Evolutionary conservation across 2,888 invertebrate species (phyloP), one percentile per base, ranked within the genome.

Genomic region (Alloplasta piceator): DNA sequence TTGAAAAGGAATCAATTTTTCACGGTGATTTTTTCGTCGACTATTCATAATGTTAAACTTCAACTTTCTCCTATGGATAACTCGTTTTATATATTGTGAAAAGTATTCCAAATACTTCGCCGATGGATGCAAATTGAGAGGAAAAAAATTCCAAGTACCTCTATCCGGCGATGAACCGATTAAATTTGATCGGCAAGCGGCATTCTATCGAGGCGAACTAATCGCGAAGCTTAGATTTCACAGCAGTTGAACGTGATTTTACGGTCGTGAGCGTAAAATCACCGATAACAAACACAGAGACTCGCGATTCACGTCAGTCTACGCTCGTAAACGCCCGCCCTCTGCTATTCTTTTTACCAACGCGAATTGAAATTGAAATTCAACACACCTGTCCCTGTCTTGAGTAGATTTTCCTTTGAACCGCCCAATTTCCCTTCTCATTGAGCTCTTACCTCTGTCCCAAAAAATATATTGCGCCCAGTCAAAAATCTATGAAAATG

Each of bases 171-270:
- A 67, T 68, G 16, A 56, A 80, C 60, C 52, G 66, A 75, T 66
- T 67, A 56, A 61, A 56, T 76, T 61, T 48, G 61, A 72, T 68
- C 66, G 61, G 41, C 52, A 16, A 67, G 56, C 76, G 61, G 76
- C 71, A 80, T 72, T 76, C 83, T 78, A 74, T 82, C 78, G 85
- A 64, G 61, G 73, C 82, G 77, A 50, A 82, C 86, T 88, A 87
- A 88, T 88, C 86, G 52, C 14, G 85, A 74, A 82, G 85, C 84
- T 87, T 85, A 86, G 85, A 87, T 87, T 88, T 88, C 86, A 84
- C 85, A 87, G 86, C 75, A 85, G 86, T 87, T 85, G 39, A 26
- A 36, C 38, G 76, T 63, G 71, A 85, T 85, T 85, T 87, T 87
- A 88, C 86, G 84, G 80, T 82, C 71, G 82, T 63, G 76, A 83